Base-by-base conservation (phyloP, 2,797 vertebrate genomes). In the Melanotaenia trifasciata region DNA sequence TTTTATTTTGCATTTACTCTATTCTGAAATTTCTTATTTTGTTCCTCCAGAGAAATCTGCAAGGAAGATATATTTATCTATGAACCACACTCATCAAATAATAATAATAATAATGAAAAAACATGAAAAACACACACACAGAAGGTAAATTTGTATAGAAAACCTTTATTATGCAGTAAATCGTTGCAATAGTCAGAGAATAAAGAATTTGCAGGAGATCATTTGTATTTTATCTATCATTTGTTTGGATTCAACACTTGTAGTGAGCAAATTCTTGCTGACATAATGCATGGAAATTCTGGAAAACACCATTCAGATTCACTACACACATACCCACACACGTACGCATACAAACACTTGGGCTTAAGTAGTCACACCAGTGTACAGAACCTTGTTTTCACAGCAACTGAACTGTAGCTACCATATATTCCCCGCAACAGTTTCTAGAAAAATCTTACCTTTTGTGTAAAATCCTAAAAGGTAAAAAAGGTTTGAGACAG, bases 201-300 rank as follows among this genome's bases (percentile, higher is more conserved):
- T 30, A 9, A 58, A 62, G 5, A 66, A 80, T 5, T 62, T 74
- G 58, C 13, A 18, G 59, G 22, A 54, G 22, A 71, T 2, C 0
- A 28, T 56, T 47, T 64, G 24, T 7, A 24, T 64, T 71, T 62
- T 30, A 5, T 57, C 73, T 63, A 64, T 59, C 2, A 63, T 24
- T 22, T 14, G 10, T 80, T 67, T 75, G 38, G 47, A 80, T 56
- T 74, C 4, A 62, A 70, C 60, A 81, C 70, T 26, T 86, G 82
- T 87, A 92, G 87, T 89, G 84, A 75, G 32, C 35, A 45, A 61
- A 18, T 50, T 63, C 16, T 53, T 38, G 24, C 28, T 51, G 38
- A 71, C 60, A 60, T 79, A 62, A 78, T 58, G 62, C 75, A 68
- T 3, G 64, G 28, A 50, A 53, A 11, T 69, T 67, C 13, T 9